phyloP scores from a whole-genome alignment of 2,797 vertebrate genomes.

The Arrhamphus sclerolepis region DNA sequence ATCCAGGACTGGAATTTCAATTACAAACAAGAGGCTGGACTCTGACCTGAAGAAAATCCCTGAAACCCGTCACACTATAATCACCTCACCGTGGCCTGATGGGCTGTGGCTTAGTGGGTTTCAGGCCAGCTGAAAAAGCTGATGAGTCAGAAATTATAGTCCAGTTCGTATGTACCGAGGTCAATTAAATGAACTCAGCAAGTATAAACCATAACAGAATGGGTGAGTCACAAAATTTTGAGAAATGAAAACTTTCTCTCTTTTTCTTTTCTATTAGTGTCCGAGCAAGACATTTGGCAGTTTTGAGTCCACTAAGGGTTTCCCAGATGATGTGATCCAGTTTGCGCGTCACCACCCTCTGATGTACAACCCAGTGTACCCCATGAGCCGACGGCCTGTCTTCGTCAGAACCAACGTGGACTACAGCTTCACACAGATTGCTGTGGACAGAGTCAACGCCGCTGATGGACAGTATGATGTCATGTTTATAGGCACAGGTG shows the following conservation, averaged over 20 bases:
- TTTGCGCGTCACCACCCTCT: conserved; percentile 96
- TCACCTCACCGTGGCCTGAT: conserved; percentile 20
- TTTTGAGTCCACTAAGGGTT: conserved; percentile 97
- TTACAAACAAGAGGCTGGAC: conserved; percentile 35
- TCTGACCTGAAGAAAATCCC: conserved; percentile 40
- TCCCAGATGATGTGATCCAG: conserved; percentile 96
- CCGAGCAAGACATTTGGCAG: conserved; percentile 98
- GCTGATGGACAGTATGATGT: conserved; percentile 92
- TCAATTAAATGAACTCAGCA: conserved; percentile 10
- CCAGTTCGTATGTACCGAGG: conserved; percentile 5
- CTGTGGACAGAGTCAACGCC: conserved; percentile 87
- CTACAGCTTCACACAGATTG: conserved; percentile 91
- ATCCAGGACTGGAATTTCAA: conserved; percentile 38
- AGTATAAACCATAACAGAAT: conserved; percentile 5
- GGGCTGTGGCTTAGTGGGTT: conserved; percentile 7
- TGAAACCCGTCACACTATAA: conserved; percentile 39
- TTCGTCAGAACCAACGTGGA: conserved; percentile 88
- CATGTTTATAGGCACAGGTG: conserved; percentile 96
- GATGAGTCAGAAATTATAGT: conserved; percentile 14
- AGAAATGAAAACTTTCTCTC: neutral
- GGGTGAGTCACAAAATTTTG: neutral
- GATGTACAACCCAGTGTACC: conserved; percentile 93
- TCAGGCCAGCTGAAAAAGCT: conserved; percentile 13
- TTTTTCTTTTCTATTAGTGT: conserved; percentile 84
- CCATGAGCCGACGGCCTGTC: conserved; percentile 86